Base-by-base conservation (phyloP, 2,888 invertebrate species). In the Folsomia manolachei region DNA sequence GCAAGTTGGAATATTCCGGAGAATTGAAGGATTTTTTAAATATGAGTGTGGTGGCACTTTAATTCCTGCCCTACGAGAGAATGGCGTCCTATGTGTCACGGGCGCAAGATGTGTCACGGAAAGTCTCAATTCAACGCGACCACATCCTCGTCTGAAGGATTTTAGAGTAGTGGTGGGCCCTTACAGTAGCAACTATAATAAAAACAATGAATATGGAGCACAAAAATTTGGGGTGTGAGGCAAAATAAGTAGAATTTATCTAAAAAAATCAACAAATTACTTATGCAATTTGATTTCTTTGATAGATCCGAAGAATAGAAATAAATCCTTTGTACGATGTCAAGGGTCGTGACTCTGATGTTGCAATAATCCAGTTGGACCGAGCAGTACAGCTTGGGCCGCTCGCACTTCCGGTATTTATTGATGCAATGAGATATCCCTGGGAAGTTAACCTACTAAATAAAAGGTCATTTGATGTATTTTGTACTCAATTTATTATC, bases 11-110 rank as follows among this genome's bases (percentile, higher is more conserved):
- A 70, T 77, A 52, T 77, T 77, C 52, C 27, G 69, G 27, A 66
- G 73, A 69, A 39, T 14, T 4, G 56, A 71, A 18, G 60, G 53
- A 7, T 67, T 71, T 23, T 76, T 74, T 53, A 63, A 60, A 4
- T 76, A 74, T 27, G 72, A 74, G 51, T 76, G 76, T 67, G 74
- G 72, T 27, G 76, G 76, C 2, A 76, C 74, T 1, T 68, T 76
- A 18, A 73, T 76, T 21, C 69, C 74, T 0, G 74, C 72, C 4
- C 62, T 69, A 4, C 67, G 65, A 1, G 72, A 70, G 24, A 63
- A 71, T 11, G 69, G 64, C n/a, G 1, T 76, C 0, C 56, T 74
- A 1, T 69, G 74, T 7, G 27, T 74, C 2, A 74, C 76, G 14
- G 67, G 74, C 23, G 76, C 76, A 9, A 72, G 71, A 52, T 76